phyloP scores from a whole-genome alignment of 2,888 invertebrate genomes.

The Xylota sylvarum region DNA sequence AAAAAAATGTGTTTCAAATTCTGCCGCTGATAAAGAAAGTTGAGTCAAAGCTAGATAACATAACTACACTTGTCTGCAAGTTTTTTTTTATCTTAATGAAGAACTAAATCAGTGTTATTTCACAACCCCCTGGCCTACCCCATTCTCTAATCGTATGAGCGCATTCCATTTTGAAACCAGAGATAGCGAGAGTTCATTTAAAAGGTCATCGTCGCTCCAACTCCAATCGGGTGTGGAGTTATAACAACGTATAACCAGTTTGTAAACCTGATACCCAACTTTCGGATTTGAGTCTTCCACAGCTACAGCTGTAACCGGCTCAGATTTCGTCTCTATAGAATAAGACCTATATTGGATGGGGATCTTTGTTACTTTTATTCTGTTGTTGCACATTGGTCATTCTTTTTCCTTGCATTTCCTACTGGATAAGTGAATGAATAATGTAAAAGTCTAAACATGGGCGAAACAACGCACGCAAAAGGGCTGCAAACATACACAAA shows the following conservation, averaged over 20 bases:
- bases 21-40: slow-evolving; percentile 43
- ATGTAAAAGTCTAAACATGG: background rate
- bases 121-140: slow-evolving; percentile 22
- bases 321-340: slow-evolving; percentile 52
- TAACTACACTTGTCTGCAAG: slow-evolving; percentile 13
- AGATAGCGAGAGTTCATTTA: slow-evolving; percentile 65
- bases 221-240: slow-evolving; percentile 43
- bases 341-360: slow-evolving; percentile 35
- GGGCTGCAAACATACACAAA: slow-evolving; percentile 11
- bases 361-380: slow-evolving; percentile 19
- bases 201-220: slow-evolving; percentile 63
- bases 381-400: slow-evolving; percentile 33
- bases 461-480: slow-evolving; percentile 6
- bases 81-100: slow-evolving; percentile 29
- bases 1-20: slow-evolving; percentile 30
- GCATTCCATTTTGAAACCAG: slow-evolving; percentile 48
- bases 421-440: background rate
- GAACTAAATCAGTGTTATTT: background rate
- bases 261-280: slow-evolving; percentile 67
- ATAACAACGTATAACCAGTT: slow-evolving; percentile 63
- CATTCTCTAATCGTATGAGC: slow-evolving; percentile 36
- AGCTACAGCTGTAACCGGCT: slow-evolving; percentile 44
- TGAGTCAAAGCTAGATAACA: slow-evolving; percentile 43
- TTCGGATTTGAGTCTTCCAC: slow-evolving; percentile 52
- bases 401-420: background rate